A percentile compares a stretch with the other conserved stretches of the same genome.
These are phyloP conservation scores for Aphis craccivora DNA, from an alignment of 1,140 invertebrate species.

Conservation along the genomic window DNA sequence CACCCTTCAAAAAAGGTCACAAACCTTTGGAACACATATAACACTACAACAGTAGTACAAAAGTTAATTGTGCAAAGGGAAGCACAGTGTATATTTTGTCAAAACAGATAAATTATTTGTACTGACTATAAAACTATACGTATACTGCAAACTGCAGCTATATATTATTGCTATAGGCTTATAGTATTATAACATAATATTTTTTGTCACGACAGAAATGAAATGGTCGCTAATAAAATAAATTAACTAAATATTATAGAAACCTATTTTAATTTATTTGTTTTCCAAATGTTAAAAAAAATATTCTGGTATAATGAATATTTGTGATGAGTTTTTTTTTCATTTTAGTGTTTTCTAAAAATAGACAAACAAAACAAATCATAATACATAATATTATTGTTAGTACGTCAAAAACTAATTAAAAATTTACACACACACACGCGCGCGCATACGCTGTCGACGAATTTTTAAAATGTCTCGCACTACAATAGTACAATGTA, in stretches of 20 bases:
- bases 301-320: too few species aligned
- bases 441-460: not conserved
- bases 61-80: not conserved
- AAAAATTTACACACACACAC: not conserved
- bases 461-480: not conserved
- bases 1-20: not conserved
- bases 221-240: not conserved
- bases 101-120: constrained; percentile 6
- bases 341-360: not conserved
- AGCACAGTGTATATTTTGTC: not conserved
- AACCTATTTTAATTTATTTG: not conserved
- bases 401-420: not conserved
- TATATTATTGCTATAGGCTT: not conserved
- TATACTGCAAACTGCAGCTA: not conserved
- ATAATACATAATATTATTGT: not conserved
- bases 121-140: not conserved
- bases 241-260: constrained; percentile 20
- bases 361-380: not conserved
- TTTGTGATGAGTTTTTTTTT: not conserved
- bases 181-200: not conserved
- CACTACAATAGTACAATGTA: not conserved
- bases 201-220: not conserved
- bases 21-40: not conserved
- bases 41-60: not conserved
- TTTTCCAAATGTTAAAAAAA: not conserved